Conservation (phyloP, 2,888 invertebrate species). For the Creontiades dilutus region DNA sequence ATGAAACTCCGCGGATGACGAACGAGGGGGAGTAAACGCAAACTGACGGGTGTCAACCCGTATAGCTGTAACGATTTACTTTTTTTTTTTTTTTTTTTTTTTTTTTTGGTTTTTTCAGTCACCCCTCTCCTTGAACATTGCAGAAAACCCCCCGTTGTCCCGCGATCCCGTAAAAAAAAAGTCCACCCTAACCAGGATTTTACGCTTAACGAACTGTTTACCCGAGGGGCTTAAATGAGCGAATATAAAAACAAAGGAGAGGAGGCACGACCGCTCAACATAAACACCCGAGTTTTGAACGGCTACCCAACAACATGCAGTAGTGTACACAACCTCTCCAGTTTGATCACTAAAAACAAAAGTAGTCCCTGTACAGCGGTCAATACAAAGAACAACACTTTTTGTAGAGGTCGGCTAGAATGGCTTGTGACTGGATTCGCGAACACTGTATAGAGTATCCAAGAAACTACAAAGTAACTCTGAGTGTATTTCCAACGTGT, state of each 20-base stretch:
- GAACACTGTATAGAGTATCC: too few relatives aligned
- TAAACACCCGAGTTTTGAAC: constrained; percentile 23
- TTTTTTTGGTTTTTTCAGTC: too few relatives aligned
- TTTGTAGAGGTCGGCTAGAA: too few relatives aligned
- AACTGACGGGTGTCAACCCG: constrained; percentile 37
- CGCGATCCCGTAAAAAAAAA: neutral
- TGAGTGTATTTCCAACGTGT: too few relatives aligned
- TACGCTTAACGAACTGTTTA: constrained; percentile 32
- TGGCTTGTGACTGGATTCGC: too few relatives aligned
- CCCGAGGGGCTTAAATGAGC: constrained; percentile 19
- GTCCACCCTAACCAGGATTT: constrained; percentile 2
- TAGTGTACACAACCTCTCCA: neutral
- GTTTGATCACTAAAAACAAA: too few relatives aligned
- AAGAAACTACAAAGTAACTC: too few relatives aligned
- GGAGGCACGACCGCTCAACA: neutral
- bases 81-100: neutral
- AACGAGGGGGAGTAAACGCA: constrained; percentile 4
- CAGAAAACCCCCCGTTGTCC: neutral
- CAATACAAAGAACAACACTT: too few relatives aligned
- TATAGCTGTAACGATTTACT: neutral
- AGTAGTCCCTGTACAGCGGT: too few relatives aligned
- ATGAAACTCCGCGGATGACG: neutral
- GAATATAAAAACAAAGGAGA: neutral
- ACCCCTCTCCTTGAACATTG: constrained; percentile 16
- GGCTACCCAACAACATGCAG: too few relatives aligned